Evolutionary conservation across 2,113 vertebrate species (phyloP).

Genomic region (Promerops cafer): DNA sequence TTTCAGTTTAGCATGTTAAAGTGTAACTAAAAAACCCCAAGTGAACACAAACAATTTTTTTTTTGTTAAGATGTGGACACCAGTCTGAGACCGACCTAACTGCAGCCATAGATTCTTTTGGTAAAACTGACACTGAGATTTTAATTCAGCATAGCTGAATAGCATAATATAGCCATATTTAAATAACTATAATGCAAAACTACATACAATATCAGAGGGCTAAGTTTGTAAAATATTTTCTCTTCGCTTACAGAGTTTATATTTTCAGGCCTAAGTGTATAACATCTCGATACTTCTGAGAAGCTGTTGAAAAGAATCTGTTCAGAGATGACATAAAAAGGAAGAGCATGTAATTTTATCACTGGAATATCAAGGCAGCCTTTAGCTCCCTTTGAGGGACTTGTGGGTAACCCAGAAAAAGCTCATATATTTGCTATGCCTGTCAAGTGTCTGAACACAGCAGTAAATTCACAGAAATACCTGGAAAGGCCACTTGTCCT

Average conservation of each 20-base stretch:
- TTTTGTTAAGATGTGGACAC: background rate
- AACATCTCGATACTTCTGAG: background rate
- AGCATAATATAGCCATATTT: background rate
- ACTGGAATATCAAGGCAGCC: background rate
- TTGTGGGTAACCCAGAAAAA: background rate
- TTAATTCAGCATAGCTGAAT: background rate
- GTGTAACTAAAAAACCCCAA: background rate
- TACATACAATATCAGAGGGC: background rate
- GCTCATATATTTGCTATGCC: background rate
- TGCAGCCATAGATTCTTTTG: background rate
- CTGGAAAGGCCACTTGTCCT: background rate
- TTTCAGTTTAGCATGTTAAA: background rate
- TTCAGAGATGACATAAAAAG: background rate
- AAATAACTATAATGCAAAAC: background rate
- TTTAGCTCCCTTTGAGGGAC: background rate
- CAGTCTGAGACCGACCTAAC: background rate
- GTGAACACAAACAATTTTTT: background rate
- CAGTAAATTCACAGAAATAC: background rate
- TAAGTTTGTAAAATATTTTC: background rate
- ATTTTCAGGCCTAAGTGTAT: background rate
- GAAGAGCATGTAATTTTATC: background rate
- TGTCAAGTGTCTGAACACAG: background rate
- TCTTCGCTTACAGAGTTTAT: background rate
- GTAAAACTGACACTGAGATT: background rate
- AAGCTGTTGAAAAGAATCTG: background rate